A percentile compares a stretch with the other conserved stretches of the same genome.
phyloP scores from a whole-genome alignment of 2,888 invertebrate species.

The Schrankia costaestrigalis region DNA sequence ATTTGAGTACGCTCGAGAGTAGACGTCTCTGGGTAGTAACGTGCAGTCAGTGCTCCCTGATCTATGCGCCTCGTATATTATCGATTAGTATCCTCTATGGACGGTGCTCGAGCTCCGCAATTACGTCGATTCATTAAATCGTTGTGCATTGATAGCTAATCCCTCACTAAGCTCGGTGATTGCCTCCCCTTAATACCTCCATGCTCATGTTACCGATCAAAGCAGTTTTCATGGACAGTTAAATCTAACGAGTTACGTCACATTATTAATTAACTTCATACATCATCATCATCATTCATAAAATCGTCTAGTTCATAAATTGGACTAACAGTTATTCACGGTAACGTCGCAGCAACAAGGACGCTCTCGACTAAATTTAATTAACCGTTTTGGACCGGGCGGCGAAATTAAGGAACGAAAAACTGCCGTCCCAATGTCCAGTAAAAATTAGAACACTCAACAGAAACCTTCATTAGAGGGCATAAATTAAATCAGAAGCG shows the following conservation, averaged over 20 bases:
- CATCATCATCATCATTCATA: too few species aligned
- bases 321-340: constrained; percentile 7
- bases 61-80: too few species aligned
- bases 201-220: too few species aligned
- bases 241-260: too few species aligned
- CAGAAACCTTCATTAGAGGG: constrained; percentile 33
- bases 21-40: too few species aligned
- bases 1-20: too few species aligned
- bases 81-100: too few species aligned
- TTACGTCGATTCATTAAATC: constrained; percentile 6
- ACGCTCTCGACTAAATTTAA: constrained; percentile 19
- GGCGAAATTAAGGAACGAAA: constrained; percentile 26
- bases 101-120: constrained; percentile 17
- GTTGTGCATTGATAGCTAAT: constrained; percentile 1
- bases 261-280: too few species aligned
- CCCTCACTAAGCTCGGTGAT: neutral
- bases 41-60: too few species aligned
- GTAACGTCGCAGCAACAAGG: constrained; percentile 8
- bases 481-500: constrained; percentile 26
- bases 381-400: constrained; percentile 21
- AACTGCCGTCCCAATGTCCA: constrained; percentile 18
- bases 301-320: constrained; percentile 5
- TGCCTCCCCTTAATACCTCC: too few species aligned
- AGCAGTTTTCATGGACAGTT: too few species aligned
- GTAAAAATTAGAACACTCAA: constrained; percentile 30